phyloP scores from a whole-genome alignment of 2,113 vertebrate species.

The Lanius ludovicianus region DNA sequence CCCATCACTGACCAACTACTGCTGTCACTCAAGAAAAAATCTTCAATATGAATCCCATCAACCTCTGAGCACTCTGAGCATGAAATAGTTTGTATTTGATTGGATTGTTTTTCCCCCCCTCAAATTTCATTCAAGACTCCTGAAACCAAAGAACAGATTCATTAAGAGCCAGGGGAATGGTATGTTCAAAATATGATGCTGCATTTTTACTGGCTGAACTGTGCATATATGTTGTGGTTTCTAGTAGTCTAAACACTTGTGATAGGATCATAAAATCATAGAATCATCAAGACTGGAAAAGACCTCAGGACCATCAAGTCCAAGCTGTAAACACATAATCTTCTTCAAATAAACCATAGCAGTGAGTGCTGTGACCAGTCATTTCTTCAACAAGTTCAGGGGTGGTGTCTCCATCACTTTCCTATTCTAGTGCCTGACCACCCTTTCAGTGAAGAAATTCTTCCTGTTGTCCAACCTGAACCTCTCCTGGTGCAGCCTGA shows the following conservation, averaged over 20 bases:
- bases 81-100: not conserved
- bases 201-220: not conserved
- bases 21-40: not conserved
- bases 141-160: not conserved
- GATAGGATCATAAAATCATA: no score
- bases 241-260: not conserved
- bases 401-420: not conserved
- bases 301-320: no score
- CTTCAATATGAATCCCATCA: not conserved
- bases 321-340: not conserved
- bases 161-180: not conserved
- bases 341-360: not conserved
- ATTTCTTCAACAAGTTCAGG: not conserved
- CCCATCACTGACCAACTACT: not conserved
- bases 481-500: not conserved
- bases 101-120: not conserved
- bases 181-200: not conserved
- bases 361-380: no score
- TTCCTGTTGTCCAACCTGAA: not conserved
- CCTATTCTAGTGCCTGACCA: not conserved
- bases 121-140: not conserved
- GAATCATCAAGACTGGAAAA: not conserved
- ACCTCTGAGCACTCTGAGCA: not conserved
- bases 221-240: rapidly evolving
- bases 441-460: not conserved